A percentile compares a stretch with the other conserved stretches of the same genome.
Conservation (phyloP, 1,140 invertebrate species). For the Musca domestica region DNA sequence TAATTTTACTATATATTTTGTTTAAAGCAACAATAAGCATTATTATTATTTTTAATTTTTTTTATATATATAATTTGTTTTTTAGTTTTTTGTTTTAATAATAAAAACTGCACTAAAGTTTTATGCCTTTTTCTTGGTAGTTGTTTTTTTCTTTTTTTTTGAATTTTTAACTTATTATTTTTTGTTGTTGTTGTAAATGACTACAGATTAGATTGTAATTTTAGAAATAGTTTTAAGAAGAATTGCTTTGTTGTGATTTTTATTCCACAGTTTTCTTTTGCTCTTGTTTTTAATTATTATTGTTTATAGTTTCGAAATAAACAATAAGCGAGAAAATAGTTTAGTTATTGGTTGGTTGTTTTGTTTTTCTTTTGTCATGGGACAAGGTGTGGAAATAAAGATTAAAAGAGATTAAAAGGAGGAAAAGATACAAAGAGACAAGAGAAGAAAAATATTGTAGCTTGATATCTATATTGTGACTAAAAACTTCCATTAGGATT, state of each 20-base stretch:
- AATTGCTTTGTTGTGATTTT: constrained; percentile 9
- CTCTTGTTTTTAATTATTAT: constrained; percentile 16
- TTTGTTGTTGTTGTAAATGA: background rate
- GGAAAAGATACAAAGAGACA: background rate
- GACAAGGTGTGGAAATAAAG: too few relatives aligned
- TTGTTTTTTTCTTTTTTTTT: constrained; percentile 16
- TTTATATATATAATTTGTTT: background rate
- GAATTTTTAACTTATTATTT: constrained; percentile 1
- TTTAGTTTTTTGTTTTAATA: constrained; percentile 9
- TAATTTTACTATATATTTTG: constrained; percentile 16
- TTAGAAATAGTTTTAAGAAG: constrained; percentile 17
- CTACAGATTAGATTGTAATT: constrained; percentile 4
- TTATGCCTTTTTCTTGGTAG: background rate
- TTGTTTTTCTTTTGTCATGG: too few relatives aligned
- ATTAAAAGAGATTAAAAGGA: too few relatives aligned
- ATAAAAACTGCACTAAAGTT: constrained; percentile 16
- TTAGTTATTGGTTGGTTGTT: too few relatives aligned
- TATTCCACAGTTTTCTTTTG: background rate
- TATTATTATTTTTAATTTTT: background rate
- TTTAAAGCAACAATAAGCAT: constrained; percentile 23
- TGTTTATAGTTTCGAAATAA: background rate
- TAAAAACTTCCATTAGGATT: too few relatives aligned
- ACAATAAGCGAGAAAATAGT: too few relatives aligned
- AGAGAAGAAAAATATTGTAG: background rate
- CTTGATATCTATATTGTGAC: too few relatives aligned